phyloP scores from a whole-genome alignment of 2,113 vertebrate genomes.

The Pithys albifrons region DNA sequence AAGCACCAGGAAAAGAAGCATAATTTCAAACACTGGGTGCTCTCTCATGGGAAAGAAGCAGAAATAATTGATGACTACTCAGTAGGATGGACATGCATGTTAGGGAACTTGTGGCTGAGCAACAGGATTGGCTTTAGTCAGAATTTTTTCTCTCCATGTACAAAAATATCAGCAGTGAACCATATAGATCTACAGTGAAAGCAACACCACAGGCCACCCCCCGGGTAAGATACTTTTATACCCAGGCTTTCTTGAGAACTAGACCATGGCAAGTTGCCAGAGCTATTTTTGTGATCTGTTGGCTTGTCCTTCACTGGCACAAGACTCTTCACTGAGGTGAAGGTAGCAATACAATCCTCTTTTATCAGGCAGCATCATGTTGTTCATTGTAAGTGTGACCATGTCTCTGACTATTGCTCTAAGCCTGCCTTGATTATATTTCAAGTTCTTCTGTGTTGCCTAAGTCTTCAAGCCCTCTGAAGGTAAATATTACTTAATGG shows the following conservation, averaged over 20 bases:
- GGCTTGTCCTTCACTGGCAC: neutral
- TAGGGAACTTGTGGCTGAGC: neutral
- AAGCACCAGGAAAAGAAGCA: constrained; percentile 2
- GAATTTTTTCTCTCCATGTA: neutral
- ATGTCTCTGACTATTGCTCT: neutral
- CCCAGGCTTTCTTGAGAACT: neutral
- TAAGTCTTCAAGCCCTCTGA: neutral
- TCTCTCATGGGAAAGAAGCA: neutral
- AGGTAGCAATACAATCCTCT: neutral
- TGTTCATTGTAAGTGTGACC: neutral
- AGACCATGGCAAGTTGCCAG: neutral
- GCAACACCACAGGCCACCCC: neutral
- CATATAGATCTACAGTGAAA: neutral
- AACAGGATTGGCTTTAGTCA: neutral
- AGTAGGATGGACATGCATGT: neutral
- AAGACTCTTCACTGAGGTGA: neutral
- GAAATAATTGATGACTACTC: constrained; percentile 19
- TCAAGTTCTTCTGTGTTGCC: neutral
- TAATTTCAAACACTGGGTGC: neutral
- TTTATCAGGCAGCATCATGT: neutral
- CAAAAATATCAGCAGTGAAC: neutral
- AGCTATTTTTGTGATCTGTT: neutral
- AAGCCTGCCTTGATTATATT: neutral
- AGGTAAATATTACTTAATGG: neutral
- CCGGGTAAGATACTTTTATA: neutral